These are phyloP conservation scores for Nycticryphes semicollaris DNA, from an alignment of 2,113 vertebrate species.

Conservation along the genomic window DNA sequence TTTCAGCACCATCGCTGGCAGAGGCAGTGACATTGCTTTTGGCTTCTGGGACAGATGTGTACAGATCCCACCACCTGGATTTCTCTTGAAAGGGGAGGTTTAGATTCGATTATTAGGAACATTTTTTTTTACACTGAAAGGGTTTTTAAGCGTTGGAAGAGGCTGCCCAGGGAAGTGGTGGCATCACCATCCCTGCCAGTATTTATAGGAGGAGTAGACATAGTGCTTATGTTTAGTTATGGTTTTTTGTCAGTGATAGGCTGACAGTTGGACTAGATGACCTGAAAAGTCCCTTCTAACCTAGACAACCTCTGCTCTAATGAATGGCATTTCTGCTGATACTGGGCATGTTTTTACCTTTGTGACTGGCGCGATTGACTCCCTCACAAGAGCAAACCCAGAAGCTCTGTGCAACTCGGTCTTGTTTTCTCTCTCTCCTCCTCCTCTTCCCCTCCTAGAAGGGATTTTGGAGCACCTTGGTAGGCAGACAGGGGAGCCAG, in stretches of 20 bases:
- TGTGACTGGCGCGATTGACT: not conserved
- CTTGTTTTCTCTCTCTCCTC: not conserved
- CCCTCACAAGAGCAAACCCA: not conserved
- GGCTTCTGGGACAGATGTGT: not conserved
- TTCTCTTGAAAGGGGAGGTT: not conserved
- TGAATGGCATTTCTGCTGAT: not conserved
- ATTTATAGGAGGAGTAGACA: no score
- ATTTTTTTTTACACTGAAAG: no score
- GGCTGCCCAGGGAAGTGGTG: no score
- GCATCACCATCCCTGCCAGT: no score
- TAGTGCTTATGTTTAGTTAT: no score
- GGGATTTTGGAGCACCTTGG: not conserved
- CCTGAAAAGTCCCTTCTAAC: no score
- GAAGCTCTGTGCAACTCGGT: not conserved
- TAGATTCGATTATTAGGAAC: no score
- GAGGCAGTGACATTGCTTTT: not conserved
- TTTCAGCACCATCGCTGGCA: not conserved
- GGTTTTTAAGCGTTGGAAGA: no score
- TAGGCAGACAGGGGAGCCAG: not conserved
- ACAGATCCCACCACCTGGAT: fast-evolving
- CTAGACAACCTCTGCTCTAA: not conserved
- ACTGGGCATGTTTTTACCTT: not conserved
- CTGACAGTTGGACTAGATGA: no score
- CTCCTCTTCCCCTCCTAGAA: not conserved
- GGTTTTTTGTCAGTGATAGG: no score